Percentiles rank a stretch among this genome's conserved stretches.
Conservation (phyloP, 2,113 vertebrate genomes). For the Marmota flaviventris region DNA sequence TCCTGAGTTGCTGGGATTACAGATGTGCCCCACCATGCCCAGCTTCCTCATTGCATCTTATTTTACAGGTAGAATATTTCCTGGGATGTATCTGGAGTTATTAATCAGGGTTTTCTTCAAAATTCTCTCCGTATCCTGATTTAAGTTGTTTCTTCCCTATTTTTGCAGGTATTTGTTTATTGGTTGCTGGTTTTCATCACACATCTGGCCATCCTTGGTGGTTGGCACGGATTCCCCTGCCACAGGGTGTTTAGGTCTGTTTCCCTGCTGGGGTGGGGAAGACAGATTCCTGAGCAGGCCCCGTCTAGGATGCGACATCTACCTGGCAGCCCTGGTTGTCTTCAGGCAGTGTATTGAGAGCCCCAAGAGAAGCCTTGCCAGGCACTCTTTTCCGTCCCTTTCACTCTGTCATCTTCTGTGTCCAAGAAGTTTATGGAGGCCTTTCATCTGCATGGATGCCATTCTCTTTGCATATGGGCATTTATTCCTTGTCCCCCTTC, state of each 20-base stretch:
- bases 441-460: background rate
- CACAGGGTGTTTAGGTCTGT: background rate
- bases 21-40: background rate
- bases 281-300: background rate
- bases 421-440: background rate
- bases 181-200: background rate
- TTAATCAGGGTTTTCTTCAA: constrained; percentile 23
- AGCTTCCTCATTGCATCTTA: background rate
- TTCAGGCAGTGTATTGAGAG: background rate
- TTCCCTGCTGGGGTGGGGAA: background rate
- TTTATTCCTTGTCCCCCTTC: background rate
- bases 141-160: background rate
- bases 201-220: background rate
- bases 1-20: background rate
- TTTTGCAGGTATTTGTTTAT: background rate
- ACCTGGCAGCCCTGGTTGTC: background rate
- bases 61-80: constrained; percentile 39
- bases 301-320: background rate
- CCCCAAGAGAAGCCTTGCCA: background rate
- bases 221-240: background rate
- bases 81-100: background rate
- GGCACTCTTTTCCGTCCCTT: background rate
- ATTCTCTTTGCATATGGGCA: background rate
- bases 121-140: background rate
- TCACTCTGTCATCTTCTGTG: background rate